Evolutionary conservation across 2,113 vertebrate genomes (phyloP).

Genomic region (Sinosuthora webbiana): DNA sequence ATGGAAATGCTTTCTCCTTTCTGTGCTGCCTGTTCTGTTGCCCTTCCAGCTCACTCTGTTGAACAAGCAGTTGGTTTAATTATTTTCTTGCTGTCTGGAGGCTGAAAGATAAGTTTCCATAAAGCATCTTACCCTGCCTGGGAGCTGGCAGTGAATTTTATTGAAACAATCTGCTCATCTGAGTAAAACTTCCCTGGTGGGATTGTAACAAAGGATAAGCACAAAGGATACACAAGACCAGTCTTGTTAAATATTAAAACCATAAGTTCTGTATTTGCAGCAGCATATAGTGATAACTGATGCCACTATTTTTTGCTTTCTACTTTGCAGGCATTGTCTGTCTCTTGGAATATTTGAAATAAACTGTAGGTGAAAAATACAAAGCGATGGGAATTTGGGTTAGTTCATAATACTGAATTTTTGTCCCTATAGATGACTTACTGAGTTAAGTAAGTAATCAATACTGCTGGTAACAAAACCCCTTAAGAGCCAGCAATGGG

Average conservation of each 20-base stretch:
- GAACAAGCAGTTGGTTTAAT: background rate
- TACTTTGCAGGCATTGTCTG: background rate
- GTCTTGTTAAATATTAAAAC: background rate
- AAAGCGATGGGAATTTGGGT: background rate
- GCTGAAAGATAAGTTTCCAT: background rate
- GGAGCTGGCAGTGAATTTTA: background rate
- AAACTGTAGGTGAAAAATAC: background rate
- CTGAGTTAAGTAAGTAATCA: background rate
- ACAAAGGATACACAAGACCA: background rate
- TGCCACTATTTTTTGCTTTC: background rate
- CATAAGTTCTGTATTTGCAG: background rate
- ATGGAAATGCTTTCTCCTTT: background rate
- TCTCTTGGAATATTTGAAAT: background rate
- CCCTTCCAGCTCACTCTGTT: background rate
- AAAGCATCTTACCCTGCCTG: background rate
- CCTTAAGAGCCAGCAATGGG: background rate
- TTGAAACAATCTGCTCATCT: slow-evolving; percentile 26
- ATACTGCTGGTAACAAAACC: background rate
- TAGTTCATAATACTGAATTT: background rate
- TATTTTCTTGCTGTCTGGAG: slow-evolving; percentile 17
- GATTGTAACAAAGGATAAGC: background rate
- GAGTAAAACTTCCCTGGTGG: background rate
- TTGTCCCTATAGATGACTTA: background rate
- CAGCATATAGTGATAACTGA: background rate
- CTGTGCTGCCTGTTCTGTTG: background rate